Evolutionary conservation across 2,888 invertebrate species (phyloP).

Genomic region (Autographa pulchrina): DNA sequence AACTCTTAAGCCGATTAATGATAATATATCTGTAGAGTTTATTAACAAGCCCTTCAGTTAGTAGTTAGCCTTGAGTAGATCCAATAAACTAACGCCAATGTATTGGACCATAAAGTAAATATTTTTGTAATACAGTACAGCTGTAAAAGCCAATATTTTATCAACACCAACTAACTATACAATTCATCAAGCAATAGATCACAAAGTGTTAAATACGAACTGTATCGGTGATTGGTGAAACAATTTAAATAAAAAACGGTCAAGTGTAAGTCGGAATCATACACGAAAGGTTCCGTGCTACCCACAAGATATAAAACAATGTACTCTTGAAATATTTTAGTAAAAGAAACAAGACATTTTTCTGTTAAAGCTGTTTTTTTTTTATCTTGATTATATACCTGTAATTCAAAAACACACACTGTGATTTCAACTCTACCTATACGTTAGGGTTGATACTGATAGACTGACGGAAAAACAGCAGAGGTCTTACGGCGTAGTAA

Average conservation of each 20-base stretch:
- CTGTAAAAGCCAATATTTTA: background rate
- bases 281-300: background rate
- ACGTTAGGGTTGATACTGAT: no score
- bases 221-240: no score
- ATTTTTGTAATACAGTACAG: background rate
- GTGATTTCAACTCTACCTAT: no score
- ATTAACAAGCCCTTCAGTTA: background rate
- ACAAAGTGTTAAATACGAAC: background rate
- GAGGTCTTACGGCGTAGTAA: no score
- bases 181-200: background rate
- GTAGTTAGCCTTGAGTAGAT: slow-evolving; percentile 8
- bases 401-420: no score
- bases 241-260: slow-evolving; percentile 3
- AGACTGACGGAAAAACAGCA: no score
- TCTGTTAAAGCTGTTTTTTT: no score
- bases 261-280: background rate
- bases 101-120: background rate
- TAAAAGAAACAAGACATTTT: no score
- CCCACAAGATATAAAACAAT: no score
- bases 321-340: no score
- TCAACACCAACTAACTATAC: background rate
- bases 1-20: background rate
- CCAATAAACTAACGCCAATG: background rate
- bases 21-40: background rate
- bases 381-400: no score